These are phyloP conservation scores for Parauchenoglanis ngamensis DNA, from an alignment of 2,797 vertebrate species.

Conservation along the genomic window DNA sequence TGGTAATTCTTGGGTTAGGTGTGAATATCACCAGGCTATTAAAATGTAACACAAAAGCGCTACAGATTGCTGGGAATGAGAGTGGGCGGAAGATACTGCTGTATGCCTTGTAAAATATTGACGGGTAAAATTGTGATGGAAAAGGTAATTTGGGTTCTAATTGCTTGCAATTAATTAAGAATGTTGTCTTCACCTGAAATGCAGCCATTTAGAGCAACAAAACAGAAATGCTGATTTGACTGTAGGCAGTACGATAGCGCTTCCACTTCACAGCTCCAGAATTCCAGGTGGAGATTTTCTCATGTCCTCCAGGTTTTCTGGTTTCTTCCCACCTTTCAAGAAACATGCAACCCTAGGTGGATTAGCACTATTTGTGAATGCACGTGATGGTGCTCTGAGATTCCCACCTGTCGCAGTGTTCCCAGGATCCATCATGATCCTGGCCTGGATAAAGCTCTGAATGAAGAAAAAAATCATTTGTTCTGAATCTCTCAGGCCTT, in stretches of 20 bases:
- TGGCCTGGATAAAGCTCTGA: background rate
- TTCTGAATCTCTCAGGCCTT: background rate
- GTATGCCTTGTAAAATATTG: background rate
- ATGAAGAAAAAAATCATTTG: background rate
- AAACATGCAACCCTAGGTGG: no score
- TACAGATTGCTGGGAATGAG: background rate
- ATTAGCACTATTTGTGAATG: background rate
- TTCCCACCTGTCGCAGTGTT: background rate
- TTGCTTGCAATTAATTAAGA: constrained; percentile 2
- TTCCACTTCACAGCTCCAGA: background rate
- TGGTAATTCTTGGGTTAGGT: constrained; percentile 34
- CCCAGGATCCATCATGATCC: background rate
- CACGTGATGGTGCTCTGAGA: no score
- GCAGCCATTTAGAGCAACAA: background rate
- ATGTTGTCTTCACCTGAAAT: background rate
- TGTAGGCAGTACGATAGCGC: background rate
- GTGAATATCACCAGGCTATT: constrained; percentile 28
- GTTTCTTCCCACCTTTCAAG: background rate
- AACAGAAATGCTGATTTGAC: background rate
- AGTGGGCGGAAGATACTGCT: background rate
- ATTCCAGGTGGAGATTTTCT: background rate
- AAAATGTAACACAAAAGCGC: constrained; percentile 4
- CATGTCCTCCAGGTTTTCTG: background rate
- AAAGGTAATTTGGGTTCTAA: background rate
- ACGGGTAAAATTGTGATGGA: background rate